Base-by-base conservation (phyloP, 2,797 vertebrate genomes). In the Dallia pectoralis region DNA sequence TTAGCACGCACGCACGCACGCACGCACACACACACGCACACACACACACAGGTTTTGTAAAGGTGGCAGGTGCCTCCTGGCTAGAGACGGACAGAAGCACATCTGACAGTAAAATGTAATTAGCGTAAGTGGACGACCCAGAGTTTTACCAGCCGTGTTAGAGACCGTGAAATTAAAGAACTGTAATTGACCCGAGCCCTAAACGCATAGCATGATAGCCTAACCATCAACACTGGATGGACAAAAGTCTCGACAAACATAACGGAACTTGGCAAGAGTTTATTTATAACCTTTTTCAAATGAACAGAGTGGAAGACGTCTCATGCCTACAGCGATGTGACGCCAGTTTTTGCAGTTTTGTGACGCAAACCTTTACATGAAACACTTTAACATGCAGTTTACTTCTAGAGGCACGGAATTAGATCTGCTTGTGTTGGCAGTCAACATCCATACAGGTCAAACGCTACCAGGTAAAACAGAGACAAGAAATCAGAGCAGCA, bases 71-170 rank as follows among this genome's bases (percentile, higher is more conserved):
- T 77, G 0, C 64, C 77, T 85, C 67, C 16, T 67, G 72, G 77
- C 75, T 74, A 33, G 1, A 19, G 71, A 79, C 81, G 74, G 79
- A 80, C 67, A 73, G 51, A 73, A 73, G 76, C 74, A 77, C 61
- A 82, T 84, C 77, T 80, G 82, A 85, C 79, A 73, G 81, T 81
- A 77, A 81, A 87, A 89, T 85, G 80, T 78, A 85, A 90, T 91
- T 87, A 90, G 87, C 18, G 19, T 79, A 84, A 89, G 86, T 87
- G 85, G 75, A 77, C 36, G 72, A 81, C 76, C 66, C 53, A 44
- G 77, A 85, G 84, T 84, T 90, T 89, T 82, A 86, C 78, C 81
- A 83, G 77, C 79, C 86, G 73, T 84, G 88, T 86, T 83, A 74
- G 71, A 78, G 77, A 81, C 82, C 70, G 65, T 72, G 77, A 85